phyloP scores from a whole-genome alignment of 1,140 invertebrate species.

The Drosophila insularis region DNA sequence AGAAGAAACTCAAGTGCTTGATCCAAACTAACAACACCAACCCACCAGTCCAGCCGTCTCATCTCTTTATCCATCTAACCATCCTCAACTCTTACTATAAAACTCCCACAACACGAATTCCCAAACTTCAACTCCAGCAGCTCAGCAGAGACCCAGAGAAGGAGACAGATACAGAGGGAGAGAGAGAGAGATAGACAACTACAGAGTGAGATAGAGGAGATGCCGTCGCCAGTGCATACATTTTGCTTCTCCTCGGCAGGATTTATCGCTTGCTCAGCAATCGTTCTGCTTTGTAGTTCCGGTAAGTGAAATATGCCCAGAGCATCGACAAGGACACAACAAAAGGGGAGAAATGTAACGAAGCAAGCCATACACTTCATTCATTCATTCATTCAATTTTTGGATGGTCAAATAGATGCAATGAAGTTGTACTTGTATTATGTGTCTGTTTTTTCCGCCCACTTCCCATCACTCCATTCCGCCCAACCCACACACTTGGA shows the following conservation, averaged over 20 bases:
- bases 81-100: slow-evolving; percentile 1
- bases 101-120: neutral
- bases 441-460: slow-evolving; percentile 19
- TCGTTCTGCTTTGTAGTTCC: slow-evolving; percentile 82
- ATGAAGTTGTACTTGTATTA: slow-evolving; percentile 20
- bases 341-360: slow-evolving; percentile 15
- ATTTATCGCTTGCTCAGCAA: slow-evolving; percentile 82
- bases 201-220: slow-evolving; percentile 23
- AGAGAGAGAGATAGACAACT: slow-evolving; percentile 12
- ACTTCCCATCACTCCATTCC: neutral
- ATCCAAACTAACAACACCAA: slow-evolving; percentile 34
- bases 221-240: slow-evolving; percentile 69
- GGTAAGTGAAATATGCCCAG: slow-evolving; percentile 81
- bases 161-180: neutral
- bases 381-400: slow-evolving; percentile 38
- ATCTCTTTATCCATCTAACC: slow-evolving; percentile 7
- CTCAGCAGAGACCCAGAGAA: neutral
- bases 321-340: slow-evolving; percentile 15
- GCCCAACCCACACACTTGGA: neutral
- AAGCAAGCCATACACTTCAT: slow-evolving; percentile 18
- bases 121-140: neutral
- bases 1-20: slow-evolving; percentile 44
- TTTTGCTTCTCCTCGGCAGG: slow-evolving; percentile 70
- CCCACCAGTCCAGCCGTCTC: slow-evolving; percentile 11
- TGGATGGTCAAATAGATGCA: slow-evolving; percentile 21